Percentiles rank a stretch among this genome's conserved stretches.
These are phyloP conservation scores for Epicampocera succincta DNA, from an alignment of 2,888 invertebrate species.

Conservation along the genomic window DNA sequence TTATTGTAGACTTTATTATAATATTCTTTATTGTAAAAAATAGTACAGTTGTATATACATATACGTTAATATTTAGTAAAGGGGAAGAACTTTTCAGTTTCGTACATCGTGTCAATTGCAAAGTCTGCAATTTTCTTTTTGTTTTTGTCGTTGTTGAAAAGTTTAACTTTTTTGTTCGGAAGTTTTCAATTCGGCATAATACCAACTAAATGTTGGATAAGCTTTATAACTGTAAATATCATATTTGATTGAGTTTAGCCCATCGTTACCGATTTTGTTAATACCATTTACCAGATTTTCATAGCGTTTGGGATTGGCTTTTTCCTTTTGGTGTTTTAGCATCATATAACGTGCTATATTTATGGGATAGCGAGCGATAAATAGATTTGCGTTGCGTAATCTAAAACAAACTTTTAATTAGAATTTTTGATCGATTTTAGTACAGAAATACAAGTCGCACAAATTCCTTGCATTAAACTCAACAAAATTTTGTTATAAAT, in stretches of 20 bases:
- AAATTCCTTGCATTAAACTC: too few species aligned
- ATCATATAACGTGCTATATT: conserved; percentile 97
- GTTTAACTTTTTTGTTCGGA: conserved; percentile 78
- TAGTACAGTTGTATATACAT: too few species aligned
- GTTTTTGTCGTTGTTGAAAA: background rate
- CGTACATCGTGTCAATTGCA: conserved; percentile 8
- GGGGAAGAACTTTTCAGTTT: conserved; percentile 33
- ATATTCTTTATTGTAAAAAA: background rate
- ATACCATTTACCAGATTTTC: conserved; percentile 92
- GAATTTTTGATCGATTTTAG: too few species aligned
- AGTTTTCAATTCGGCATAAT: conserved; percentile 87
- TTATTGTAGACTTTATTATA: conserved; percentile 20
- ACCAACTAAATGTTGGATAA: conserved; percentile 91
- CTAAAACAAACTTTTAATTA: conserved; percentile 79
- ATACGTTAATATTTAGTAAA: conserved; percentile 13
- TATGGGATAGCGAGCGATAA: conserved; percentile 95
- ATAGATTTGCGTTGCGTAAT: conserved; percentile 88
- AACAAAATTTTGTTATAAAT: too few species aligned
- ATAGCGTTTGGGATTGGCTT: conserved; percentile 95
- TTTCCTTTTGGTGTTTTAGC: conserved; percentile 94
- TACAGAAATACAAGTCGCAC: too few species aligned
- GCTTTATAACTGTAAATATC: conserved; percentile 86
- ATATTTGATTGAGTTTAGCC: conserved; percentile 92
- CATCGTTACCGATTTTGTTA: conserved; percentile 92
- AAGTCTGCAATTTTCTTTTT: background rate